phyloP scores from a whole-genome alignment of 2,113 vertebrate genomes.

The Rhynchopsitta pachyrhyncha region DNA sequence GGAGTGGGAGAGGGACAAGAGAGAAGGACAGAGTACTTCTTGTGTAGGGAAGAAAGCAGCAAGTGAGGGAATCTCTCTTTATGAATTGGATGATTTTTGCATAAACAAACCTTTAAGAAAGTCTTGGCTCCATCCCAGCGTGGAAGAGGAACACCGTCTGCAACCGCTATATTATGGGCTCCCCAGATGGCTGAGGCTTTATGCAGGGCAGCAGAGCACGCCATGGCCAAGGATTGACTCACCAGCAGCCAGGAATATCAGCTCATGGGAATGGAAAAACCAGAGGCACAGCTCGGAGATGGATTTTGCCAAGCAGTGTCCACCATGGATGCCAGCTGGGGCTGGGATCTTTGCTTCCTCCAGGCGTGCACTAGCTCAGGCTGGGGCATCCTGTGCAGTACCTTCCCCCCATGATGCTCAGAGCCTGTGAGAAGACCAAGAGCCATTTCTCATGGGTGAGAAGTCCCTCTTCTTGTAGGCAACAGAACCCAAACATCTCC shows the following conservation, averaged over 20 bases:
- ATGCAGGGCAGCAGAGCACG: not conserved
- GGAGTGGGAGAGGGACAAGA: not conserved
- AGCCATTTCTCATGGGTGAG: not conserved
- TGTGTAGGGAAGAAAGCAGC: not conserved
- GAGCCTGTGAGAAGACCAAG: not conserved
- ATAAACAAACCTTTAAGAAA: not conserved
- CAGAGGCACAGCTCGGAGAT: not conserved
- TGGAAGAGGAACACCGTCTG: not conserved
- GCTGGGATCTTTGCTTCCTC: not conserved
- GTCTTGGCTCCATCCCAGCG: not conserved
- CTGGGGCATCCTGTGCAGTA: not conserved
- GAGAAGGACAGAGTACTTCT: not conserved
- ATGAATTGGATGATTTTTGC: not conserved
- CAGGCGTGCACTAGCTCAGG: fast-evolving
- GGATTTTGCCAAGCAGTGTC: not conserved
- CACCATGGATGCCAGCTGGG: fast-evolving
- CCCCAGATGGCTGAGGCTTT: not conserved
- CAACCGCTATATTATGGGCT: fast-evolving
- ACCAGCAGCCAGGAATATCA: not conserved
- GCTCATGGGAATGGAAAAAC: not conserved
- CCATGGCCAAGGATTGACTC: not conserved
- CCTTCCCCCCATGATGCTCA: not conserved
- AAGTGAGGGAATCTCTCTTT: not conserved
- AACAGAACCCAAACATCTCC: not conserved
- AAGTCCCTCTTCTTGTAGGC: not conserved